phyloP scores from a whole-genome alignment of 2,888 invertebrate species.

The Dryomyza anilis region DNA sequence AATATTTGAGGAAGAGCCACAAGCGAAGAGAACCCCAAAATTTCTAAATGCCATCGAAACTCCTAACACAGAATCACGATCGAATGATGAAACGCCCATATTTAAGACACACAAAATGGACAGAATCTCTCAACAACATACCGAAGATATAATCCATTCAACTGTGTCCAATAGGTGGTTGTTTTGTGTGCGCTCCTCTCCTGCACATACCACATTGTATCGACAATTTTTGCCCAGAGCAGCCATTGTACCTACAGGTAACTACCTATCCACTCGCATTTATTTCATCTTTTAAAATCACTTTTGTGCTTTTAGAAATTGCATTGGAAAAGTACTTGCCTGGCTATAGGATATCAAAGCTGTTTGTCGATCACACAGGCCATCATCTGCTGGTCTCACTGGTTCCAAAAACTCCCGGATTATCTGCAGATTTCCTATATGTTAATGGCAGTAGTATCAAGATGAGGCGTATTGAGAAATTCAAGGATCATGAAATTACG shows the following conservation, averaged over 20 bases:
- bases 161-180: slow-evolving; percentile 82
- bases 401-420: slow-evolving; percentile 63
- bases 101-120: slow-evolving; percentile 86
- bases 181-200: slow-evolving; percentile 83
- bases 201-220: slow-evolving; percentile 67
- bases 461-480: slow-evolving; percentile 67
- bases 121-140: slow-evolving; percentile 69
- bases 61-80: slow-evolving; percentile 32
- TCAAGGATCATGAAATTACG: slow-evolving; percentile 76
- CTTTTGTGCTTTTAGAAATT: slow-evolving; percentile 44
- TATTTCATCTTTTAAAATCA: not conserved
- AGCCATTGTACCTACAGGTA: slow-evolving; percentile 81
- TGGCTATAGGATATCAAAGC: slow-evolving; percentile 54
- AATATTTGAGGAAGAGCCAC: slow-evolving; percentile 1
- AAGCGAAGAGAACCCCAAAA: slow-evolving; percentile 41
- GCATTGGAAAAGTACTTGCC: slow-evolving; percentile 54
- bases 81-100: slow-evolving; percentile 76
- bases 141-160: slow-evolving; percentile 73
- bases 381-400: slow-evolving; percentile 79
- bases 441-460: slow-evolving; percentile 78
- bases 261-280: slow-evolving; percentile 18
- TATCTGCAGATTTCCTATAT: slow-evolving; percentile 78
- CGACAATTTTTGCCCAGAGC: slow-evolving; percentile 80
- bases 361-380: slow-evolving; percentile 80
- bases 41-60: slow-evolving; percentile 43